These are phyloP conservation scores for Oncorhynchus tshawytscha DNA, from an alignment of 2,113 vertebrate genomes.

Conservation along the genomic window DNA sequence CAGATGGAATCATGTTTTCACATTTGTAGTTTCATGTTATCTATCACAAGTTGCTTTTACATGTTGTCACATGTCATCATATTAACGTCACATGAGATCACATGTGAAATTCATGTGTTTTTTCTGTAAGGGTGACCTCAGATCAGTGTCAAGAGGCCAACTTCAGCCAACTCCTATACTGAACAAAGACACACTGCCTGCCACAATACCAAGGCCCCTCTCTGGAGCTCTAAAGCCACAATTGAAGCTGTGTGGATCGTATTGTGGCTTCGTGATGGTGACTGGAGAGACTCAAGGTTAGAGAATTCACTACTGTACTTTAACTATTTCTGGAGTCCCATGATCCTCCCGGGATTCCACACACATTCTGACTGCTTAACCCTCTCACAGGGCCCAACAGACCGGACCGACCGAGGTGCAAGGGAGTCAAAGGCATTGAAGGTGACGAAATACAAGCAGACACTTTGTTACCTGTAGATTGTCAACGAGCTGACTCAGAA, in stretches of 20 bases:
- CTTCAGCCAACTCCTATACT: background rate
- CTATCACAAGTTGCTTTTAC: too few relatives aligned
- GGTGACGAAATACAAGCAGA: conserved; percentile 40
- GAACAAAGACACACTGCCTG: background rate
- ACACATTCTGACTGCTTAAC: conserved; percentile 62
- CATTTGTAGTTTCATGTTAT: too few relatives aligned
- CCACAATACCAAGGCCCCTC: background rate
- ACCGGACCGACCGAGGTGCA: background rate
- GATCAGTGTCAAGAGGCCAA: background rate
- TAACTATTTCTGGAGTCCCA: conserved; percentile 56
- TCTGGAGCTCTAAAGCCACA: background rate
- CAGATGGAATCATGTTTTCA: too few relatives aligned
- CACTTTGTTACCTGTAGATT: background rate
- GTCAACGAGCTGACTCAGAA: too few relatives aligned
- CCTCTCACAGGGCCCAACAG: conserved; percentile 5
- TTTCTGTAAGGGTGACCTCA: background rate
- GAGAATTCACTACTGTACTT: conserved; percentile 30
- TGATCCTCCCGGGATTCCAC: conserved; percentile 54
- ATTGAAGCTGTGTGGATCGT: background rate
- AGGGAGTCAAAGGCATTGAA: conserved; percentile 30
- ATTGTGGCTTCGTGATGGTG: background rate
- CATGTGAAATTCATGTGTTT: too few relatives aligned
- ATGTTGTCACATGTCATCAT: too few relatives aligned
- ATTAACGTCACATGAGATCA: too few relatives aligned
- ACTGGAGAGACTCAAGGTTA: conserved; percentile 4